Conservation (phyloP, 2,888 invertebrate genomes). For the Athetis lepigone region DNA sequence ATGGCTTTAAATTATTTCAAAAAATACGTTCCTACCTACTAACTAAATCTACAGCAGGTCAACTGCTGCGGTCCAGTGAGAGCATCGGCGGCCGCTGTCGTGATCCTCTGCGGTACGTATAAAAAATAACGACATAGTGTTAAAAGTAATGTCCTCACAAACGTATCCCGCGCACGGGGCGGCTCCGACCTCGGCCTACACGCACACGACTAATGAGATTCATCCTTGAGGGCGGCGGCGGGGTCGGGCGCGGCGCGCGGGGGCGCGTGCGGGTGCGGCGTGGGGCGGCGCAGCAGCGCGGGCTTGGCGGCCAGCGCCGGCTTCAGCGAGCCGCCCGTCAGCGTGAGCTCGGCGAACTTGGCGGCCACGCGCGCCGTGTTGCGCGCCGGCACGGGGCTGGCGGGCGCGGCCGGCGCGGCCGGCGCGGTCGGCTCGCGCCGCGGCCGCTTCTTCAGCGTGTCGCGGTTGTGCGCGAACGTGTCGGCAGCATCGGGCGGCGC, state of each 20-base stretch:
- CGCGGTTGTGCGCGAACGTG: slow-evolving; percentile 82
- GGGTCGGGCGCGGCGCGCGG: slow-evolving; percentile 33
- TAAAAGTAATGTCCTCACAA: slow-evolving; percentile 32
- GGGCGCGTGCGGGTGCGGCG: slow-evolving; percentile 79
- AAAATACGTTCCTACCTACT: slow-evolving; percentile 61
- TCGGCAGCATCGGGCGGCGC: slow-evolving; percentile 74
- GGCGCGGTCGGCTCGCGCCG: slow-evolving; percentile 56
- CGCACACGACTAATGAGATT: slow-evolving; percentile 5
- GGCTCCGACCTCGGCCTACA: no score
- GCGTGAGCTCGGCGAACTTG: slow-evolving; percentile 92
- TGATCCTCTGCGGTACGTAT: slow-evolving; percentile 56
- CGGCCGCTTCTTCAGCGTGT: slow-evolving; percentile 76
- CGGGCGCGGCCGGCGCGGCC: slow-evolving; percentile 85
- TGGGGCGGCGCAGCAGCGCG: slow-evolving; percentile 91
- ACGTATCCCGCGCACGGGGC: slow-evolving; percentile 1
- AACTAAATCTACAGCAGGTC: slow-evolving; percentile 39
- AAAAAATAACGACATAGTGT: slow-evolving; percentile 63
- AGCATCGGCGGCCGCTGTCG: slow-evolving; percentile 45
- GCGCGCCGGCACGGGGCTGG: slow-evolving; percentile 90
- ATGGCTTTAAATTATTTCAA: slow-evolving; percentile 58
- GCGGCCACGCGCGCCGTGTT: slow-evolving; percentile 92
- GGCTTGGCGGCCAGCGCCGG: slow-evolving; percentile 95
- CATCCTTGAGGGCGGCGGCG: slow-evolving; percentile 14
- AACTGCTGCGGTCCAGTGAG: slow-evolving; percentile 23
- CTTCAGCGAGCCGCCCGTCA: slow-evolving; percentile 92